Evolutionary conservation across 2,888 invertebrate genomes (phyloP).

Genomic region (Candidula unifasciata): DNA sequence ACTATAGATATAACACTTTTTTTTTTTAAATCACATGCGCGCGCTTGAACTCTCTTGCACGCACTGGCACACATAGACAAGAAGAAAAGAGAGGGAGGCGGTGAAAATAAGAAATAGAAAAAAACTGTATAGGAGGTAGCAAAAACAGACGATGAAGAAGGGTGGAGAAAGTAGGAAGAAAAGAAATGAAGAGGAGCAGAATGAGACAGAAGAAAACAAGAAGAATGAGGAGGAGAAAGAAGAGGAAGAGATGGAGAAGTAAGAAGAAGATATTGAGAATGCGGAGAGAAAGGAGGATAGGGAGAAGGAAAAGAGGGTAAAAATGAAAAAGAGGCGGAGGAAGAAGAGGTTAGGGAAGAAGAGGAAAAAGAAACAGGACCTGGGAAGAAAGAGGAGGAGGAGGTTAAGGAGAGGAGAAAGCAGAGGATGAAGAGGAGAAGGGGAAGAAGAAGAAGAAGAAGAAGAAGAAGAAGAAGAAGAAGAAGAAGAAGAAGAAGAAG

Average conservation of each 20-base stretch:
- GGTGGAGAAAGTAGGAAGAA: no score
- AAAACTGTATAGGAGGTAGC: no score
- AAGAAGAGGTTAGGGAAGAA: not conserved
- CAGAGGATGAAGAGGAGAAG: not conserved
- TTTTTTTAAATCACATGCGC: no score
- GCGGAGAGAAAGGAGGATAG: not conserved
- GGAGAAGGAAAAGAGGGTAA: not conserved
- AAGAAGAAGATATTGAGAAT: not conserved
- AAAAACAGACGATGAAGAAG: no score
- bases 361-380: not conserved
- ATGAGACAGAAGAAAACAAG: no score
- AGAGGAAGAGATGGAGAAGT: not conserved
- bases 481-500: conserved; percentile 8
- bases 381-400: not conserved
- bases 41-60: no score
- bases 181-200: no score
- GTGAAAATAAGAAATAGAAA: no score
- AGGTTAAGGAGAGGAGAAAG: not conserved
- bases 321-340: not conserved
- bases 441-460: not conserved
- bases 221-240: no score
- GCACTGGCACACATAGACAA: no score
- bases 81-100: no score
- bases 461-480: conserved; percentile 8
- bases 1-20: no score